These are phyloP conservation scores for Epizoanthus scotinus DNA, from an alignment of 92 coral and sea anemone genomes.

Conservation along the genomic window DNA sequence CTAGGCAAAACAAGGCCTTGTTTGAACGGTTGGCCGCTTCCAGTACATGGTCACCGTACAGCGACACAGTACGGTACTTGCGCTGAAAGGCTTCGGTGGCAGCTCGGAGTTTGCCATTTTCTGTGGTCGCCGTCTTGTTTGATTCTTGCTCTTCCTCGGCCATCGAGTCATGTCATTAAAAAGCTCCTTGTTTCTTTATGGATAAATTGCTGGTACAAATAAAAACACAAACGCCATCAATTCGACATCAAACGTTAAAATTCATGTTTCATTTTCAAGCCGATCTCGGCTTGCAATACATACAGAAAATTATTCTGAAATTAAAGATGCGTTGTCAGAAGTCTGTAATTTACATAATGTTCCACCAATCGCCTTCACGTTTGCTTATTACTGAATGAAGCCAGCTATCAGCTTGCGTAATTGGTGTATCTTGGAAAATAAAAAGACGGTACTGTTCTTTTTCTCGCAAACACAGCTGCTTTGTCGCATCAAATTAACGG, in stretches of 20 bases:
- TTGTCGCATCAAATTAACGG: constrained; percentile 61
- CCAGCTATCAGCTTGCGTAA: constrained; percentile 51
- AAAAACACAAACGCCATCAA: constrained; percentile 19
- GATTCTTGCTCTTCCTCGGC: constrained; percentile 67
- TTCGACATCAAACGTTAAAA: constrained; percentile 12
- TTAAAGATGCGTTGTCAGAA: constrained; percentile 42
- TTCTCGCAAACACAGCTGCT: constrained; percentile 63
- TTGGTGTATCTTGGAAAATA: constrained; percentile 68
- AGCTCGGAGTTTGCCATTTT: constrained; percentile 78
- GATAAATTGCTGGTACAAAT: constrained; percentile 20
- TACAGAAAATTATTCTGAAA: constrained; percentile 55
- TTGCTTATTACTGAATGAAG: constrained; percentile 67
- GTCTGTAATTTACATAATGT: constrained; percentile 63
- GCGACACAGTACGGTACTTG: constrained; percentile 67
- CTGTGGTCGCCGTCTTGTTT: constrained; percentile 41
- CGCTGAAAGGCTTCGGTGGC: constrained; percentile 84
- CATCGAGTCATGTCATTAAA: constrained; percentile 63
- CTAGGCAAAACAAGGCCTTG: constrained; percentile 81
- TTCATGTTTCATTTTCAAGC: constrained; percentile 28
- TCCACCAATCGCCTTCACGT: constrained; percentile 60
- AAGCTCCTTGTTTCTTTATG: constrained; percentile 15
- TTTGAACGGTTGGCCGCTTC: constrained; percentile 64
- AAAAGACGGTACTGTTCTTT: constrained; percentile 45
- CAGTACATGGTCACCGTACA: constrained; percentile 63
- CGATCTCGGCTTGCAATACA: constrained; percentile 47